Evolutionary conservation across 2,113 vertebrate species (phyloP), one percentile per base, ranked within the genome.

Genomic region (Solea solea): DNA sequence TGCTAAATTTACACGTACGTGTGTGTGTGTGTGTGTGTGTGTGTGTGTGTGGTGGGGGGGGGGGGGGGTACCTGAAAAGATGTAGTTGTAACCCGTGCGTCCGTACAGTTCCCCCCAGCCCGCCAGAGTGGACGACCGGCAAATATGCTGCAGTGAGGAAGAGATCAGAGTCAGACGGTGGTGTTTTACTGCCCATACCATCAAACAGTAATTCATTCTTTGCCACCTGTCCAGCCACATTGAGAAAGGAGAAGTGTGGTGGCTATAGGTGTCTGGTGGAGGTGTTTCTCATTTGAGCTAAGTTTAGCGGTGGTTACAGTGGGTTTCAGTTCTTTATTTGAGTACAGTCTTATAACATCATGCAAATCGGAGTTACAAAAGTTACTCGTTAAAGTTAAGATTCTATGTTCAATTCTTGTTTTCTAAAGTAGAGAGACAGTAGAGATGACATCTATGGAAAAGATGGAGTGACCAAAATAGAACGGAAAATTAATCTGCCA

Each of bases 21-120:
- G 42, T 42, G 9, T 25, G 41, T 44, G 42, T 21, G 42, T 13
- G 3, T 13, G 41, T 48, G n/a, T 64, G 25, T 8, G 46, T 59
- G 45, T 59, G 67, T 41, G 42, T 42, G 9, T 25, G 41, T 44
- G 42, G 14, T 27, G n/a, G n/a, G n/a, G n/a, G n/a, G 9, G 3
- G n/a, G 41, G 41, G n/a, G 59, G 25, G 5, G 46, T 91, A 98
- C 97, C 97, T 93, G 98, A 99, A 94, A 99, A 99, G 87, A 99
- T 97, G 49, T 99, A 99, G 90, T 99, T 99, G 91, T 98, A 99
- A 57, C 98, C 95, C 4, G 97, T 98, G 55, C 98, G 96, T 74
- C 98, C 98, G 7, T 99, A 99, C 50, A 99, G 90, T 86, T 99
- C 98, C 34, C 98, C 98, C 98, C 98, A 99, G 67, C 98, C 97